phyloP scores from a whole-genome alignment of 2,797 vertebrate species.

The Pangasius mekongensis region DNA sequence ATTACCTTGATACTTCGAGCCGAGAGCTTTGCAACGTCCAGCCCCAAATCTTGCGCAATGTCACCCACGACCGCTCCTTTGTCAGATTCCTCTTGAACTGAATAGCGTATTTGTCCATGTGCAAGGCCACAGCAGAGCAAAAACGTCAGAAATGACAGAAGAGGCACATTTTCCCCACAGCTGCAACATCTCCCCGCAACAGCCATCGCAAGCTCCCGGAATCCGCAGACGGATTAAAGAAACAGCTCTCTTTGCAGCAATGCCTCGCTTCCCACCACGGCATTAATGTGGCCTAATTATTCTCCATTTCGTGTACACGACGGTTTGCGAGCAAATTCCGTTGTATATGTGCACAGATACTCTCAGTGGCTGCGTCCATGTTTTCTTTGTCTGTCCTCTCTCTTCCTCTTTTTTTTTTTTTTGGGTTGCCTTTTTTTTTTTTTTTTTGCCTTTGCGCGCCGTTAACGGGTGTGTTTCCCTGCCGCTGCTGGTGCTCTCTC shows the following conservation, averaged over 20 bases:
- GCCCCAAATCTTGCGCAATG: conserved; percentile 87
- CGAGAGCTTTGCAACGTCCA: conserved; percentile 86
- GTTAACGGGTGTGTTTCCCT: conserved; percentile 83
- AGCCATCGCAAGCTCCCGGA: conserved; percentile 81
- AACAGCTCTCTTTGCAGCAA: conserved; percentile 72
- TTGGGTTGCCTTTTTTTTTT: not conserved
- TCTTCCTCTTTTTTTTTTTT: conserved; percentile 35
- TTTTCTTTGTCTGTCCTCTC: conserved; percentile 79
- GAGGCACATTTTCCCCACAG: conserved; percentile 76
- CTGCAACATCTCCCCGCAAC: conserved; percentile 75
- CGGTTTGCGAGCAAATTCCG: conserved; percentile 69
- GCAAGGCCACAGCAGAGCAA: conserved; percentile 80
- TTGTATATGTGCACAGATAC: conserved; percentile 63
- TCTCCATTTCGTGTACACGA: conserved; percentile 67
- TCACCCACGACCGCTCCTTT: conserved; percentile 89
- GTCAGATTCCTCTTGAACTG: conserved; percentile 87
- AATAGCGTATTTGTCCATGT: conserved; percentile 86
- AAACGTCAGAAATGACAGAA: conserved; percentile 79
- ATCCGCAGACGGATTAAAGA: conserved; percentile 80
- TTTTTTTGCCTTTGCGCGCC: conserved; percentile 71
- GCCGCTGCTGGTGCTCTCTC: conserved; percentile 65
- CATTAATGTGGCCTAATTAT: conserved; percentile 78
- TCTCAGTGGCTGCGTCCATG: conserved; percentile 75
- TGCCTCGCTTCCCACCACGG: conserved; percentile 76
- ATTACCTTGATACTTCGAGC: conserved; percentile 86